Percentiles rank a stretch among this genome's conserved stretches.
phyloP scores from a whole-genome alignment of 1,140 invertebrate species.

The Pararge aegeria region DNA sequence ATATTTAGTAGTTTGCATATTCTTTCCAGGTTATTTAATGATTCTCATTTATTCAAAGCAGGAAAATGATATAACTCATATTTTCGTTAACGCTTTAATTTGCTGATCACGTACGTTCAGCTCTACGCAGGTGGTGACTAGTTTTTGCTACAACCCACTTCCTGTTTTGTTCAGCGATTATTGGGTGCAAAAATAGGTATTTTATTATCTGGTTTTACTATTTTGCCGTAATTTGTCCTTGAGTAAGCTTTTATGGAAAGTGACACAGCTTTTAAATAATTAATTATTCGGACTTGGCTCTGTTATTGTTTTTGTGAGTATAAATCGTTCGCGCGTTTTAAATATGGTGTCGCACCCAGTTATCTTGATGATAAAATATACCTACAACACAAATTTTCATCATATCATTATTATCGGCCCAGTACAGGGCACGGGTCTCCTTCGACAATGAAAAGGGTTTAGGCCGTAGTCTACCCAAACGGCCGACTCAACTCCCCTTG shows the following conservation, averaged over 20 bases:
- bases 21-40: no score
- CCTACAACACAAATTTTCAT: no score
- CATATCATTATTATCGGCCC: no score
- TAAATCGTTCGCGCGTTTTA: no score
- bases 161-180: conserved; percentile 33
- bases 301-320: background rate
- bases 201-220: conserved; percentile 5
- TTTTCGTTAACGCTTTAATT: conserved; percentile 20
- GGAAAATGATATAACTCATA: conserved; percentile 13
- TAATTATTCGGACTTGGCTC: background rate
- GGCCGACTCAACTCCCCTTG: no score
- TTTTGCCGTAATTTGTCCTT: conserved; percentile 6
- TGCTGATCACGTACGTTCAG: conserved; percentile 47
- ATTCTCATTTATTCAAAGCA: conserved; percentile 5
- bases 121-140: conserved; percentile 26
- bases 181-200: conserved; percentile 12
- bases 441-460: no score
- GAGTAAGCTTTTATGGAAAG: conserved; percentile 7
- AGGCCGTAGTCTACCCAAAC: no score
- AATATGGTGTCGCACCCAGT: background rate
- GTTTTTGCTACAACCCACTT: conserved; percentile 42
- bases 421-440: no score
- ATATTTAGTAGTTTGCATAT: no score
- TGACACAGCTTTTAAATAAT: background rate
- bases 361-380: no score